These are phyloP conservation scores for Pseudorhiza aurosa DNA, from an alignment of 30 jellyfish, hydroid and myxozoan genomes.

Conservation along the genomic window DNA sequence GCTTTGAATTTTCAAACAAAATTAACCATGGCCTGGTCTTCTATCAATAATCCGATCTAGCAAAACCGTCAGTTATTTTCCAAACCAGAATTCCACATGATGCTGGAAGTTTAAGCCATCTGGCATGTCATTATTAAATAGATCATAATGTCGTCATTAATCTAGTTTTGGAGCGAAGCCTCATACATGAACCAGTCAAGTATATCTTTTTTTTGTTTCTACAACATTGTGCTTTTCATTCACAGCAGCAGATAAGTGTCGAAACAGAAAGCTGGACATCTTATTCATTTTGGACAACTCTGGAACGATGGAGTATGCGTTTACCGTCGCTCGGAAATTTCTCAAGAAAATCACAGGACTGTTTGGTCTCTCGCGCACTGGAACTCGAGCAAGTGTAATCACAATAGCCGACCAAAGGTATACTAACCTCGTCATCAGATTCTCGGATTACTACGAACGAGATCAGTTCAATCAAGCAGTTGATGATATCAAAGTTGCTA, in stretches of 20 bases:
- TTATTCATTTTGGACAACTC: conserved; percentile 40
- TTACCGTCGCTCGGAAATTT: conserved; percentile 17
- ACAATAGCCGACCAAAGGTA: conserved; percentile 39
- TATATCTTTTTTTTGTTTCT: no score
- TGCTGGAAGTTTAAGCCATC: no score
- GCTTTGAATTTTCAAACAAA: no score
- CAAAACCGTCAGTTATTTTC: no score
- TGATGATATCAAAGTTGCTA: neutral
- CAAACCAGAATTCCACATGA: no score
- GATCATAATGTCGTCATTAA: no score
- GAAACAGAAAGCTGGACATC: conserved; percentile 11
- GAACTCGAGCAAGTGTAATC: conserved; percentile 52
- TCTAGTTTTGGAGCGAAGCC: no score
- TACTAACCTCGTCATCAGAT: conserved; percentile 21
- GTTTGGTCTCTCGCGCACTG: conserved; percentile 2
- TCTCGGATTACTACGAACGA: conserved; percentile 27
- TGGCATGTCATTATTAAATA: no score
- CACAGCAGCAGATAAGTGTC: conserved; percentile 5
- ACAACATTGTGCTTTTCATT: neutral
- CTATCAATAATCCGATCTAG: no score
- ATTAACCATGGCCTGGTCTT: no score
- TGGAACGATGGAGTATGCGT: conserved; percentile 59
- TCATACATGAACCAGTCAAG: no score
- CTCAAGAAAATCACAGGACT: conserved; percentile 5
- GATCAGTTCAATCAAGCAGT: conserved; percentile 32